Conservation (phyloP, 2,797 vertebrate genomes). For the Momotus momota region DNA sequence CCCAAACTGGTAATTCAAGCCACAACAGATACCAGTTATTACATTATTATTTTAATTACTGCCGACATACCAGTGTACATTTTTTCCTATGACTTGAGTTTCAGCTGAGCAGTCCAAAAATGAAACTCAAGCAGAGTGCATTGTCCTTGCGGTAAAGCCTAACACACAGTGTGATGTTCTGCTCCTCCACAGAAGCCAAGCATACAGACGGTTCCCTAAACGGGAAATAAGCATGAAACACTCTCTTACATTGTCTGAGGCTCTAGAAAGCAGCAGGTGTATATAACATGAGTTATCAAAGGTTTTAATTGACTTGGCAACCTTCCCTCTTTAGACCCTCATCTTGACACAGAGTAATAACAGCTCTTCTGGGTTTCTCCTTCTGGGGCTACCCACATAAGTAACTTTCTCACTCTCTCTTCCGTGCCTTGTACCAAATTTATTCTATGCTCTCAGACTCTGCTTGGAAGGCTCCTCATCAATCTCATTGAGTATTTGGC, state of each 20-base stretch:
- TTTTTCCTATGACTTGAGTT: neutral
- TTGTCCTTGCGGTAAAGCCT: neutral
- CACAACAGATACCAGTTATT: neutral
- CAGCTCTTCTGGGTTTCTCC: neutral
- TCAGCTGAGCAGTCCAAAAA: slow-evolving; percentile 24
- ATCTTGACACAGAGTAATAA: neutral
- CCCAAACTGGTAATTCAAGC: slow-evolving; percentile 21
- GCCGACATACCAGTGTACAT: neutral
- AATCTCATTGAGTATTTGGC: neutral
- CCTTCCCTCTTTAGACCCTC: neutral
- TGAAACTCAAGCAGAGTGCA: neutral
- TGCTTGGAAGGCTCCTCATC: neutral
- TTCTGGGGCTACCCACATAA: neutral
- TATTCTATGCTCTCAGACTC: neutral
- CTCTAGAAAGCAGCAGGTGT: neutral
- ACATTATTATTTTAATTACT: slow-evolving; percentile 6
- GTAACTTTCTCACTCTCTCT: neutral
- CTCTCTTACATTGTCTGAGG: fast-evolving
- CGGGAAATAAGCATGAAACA: fast-evolving
- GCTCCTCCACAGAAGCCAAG: neutral
- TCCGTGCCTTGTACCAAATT: neutral
- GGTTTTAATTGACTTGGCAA: neutral
- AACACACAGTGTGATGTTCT: neutral
- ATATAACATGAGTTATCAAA: neutral
- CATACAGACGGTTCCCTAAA: neutral